phyloP scores from a whole-genome alignment of 2,797 vertebrate genomes.

The Gallirallus australis region DNA sequence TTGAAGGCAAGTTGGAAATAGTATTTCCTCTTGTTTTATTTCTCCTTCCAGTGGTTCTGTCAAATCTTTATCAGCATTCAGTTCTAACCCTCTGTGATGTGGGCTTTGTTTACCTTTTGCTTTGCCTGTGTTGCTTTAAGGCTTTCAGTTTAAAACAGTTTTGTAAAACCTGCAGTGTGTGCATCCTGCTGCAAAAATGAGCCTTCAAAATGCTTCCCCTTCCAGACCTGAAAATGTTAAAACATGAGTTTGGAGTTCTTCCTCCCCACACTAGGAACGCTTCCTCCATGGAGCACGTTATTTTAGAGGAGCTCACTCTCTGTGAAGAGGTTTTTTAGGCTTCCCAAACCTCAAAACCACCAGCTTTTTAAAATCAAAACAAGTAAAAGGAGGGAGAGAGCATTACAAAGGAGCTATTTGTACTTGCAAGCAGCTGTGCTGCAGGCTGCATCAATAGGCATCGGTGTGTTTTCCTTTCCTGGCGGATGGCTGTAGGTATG shows the following conservation, averaged over 20 bases:
- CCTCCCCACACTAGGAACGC: fast-evolving
- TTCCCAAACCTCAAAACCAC: background rate
- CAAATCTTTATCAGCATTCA: background rate
- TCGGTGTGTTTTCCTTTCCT: background rate
- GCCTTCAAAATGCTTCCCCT: background rate
- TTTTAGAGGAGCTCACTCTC: background rate
- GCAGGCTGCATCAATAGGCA: background rate
- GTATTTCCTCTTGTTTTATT: background rate
- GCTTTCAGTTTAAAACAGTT: background rate
- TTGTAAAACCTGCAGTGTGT: background rate
- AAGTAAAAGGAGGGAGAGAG: background rate
- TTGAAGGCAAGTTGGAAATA: background rate
- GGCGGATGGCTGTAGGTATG: conserved; percentile 18
- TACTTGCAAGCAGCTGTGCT: conserved; percentile 32
- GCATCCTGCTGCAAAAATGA: background rate
- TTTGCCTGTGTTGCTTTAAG: background rate
- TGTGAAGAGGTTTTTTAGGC: background rate
- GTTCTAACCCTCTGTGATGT: background rate
- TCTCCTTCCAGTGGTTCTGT: background rate
- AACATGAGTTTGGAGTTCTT: background rate
- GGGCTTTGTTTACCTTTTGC: background rate
- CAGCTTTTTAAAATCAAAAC: background rate
- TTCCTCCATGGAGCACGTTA: background rate
- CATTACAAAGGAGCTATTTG: conserved; percentile 48
- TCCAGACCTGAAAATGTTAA: background rate